A percentile compares a stretch with the other conserved stretches of the same genome.
Evolutionary conservation across 2,113 vertebrate genomes (phyloP).

Genomic region (Pagrus major): DNA sequence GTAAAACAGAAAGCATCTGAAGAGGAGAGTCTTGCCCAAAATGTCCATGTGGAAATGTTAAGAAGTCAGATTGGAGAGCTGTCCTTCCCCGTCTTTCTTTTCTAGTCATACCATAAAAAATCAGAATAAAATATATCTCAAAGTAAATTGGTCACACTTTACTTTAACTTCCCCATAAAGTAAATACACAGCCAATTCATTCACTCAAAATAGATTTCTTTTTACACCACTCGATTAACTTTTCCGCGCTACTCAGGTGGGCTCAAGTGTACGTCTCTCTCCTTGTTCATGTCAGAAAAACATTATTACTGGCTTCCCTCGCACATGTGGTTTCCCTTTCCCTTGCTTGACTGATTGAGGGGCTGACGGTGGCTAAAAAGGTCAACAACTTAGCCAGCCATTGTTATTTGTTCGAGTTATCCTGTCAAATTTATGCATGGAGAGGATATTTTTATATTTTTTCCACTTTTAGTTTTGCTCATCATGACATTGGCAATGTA

Average conservation of each 20-base stretch:
- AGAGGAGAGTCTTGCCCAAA: too few species aligned
- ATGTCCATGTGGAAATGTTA: too few species aligned
- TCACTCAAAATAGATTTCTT: too few species aligned
- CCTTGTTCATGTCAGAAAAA: slow-evolving; percentile 73
- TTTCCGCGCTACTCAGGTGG: slow-evolving; percentile 45
- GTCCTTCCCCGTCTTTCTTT: too few species aligned
- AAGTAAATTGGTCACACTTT: background rate
- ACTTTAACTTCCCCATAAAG: too few species aligned
- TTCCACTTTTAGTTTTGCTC: background rate
- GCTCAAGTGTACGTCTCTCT: slow-evolving; percentile 35
- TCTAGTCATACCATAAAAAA: background rate
- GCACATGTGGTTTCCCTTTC: slow-evolving; percentile 82
- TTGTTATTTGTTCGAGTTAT: slow-evolving; percentile 26
- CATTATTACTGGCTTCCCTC: slow-evolving; percentile 74
- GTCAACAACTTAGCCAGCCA: slow-evolving; percentile 18
- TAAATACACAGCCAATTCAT: too few species aligned
- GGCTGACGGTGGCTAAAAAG: slow-evolving; percentile 38
- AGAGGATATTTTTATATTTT: background rate
- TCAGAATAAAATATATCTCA: slow-evolving; percentile 5
- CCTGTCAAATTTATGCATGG: slow-evolving; percentile 26
- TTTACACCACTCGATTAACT: background rate
- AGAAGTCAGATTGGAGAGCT: too few species aligned
- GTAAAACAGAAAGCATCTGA: too few species aligned
- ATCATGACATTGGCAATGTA: background rate
- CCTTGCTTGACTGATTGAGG: slow-evolving; percentile 60